Conservation (phyloP, 2,888 invertebrate species). For the Lithophane leautieri region DNA sequence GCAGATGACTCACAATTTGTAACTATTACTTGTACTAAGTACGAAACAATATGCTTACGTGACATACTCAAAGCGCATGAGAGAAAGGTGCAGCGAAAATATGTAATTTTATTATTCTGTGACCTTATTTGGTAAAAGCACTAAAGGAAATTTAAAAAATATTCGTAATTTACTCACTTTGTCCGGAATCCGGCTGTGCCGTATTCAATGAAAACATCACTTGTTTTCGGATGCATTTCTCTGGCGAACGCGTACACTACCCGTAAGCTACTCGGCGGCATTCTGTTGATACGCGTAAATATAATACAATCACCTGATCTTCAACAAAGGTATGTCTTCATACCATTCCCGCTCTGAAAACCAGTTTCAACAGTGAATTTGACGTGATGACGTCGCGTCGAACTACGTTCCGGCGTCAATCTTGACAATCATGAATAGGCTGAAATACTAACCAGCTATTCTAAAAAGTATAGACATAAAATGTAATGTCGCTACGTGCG, state of each 20-base stretch:
- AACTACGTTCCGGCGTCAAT: slow-evolving; percentile 35
- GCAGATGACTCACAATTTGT: slow-evolving; percentile 81
- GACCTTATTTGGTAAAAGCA: slow-evolving; percentile 66
- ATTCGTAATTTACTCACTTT: slow-evolving; percentile 90
- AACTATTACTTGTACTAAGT: slow-evolving; percentile 36
- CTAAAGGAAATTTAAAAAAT: slow-evolving; percentile 58
- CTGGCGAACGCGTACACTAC: slow-evolving; percentile 94
- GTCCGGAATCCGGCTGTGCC: slow-evolving; percentile 96
- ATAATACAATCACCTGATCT: slow-evolving; percentile 88
- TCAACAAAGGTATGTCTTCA: slow-evolving; percentile 66
- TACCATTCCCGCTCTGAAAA: slow-evolving; percentile 84
- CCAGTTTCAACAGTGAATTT: slow-evolving; percentile 71
- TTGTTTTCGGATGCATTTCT: slow-evolving; percentile 94
- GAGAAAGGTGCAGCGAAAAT: slow-evolving; percentile 73
- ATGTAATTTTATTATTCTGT: slow-evolving; percentile 65
- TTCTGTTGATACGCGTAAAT: slow-evolving; percentile 82
- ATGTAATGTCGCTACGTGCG: slow-evolving; percentile 35
- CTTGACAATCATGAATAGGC: slow-evolving; percentile 67
- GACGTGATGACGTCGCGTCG: slow-evolving; percentile 67
- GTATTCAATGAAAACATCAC: slow-evolving; percentile 93
- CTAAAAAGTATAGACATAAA: slow-evolving; percentile 27
- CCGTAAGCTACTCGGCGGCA: slow-evolving; percentile 91
- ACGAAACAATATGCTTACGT: slow-evolving; percentile 74
- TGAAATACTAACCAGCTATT: slow-evolving; percentile 55
- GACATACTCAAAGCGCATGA: slow-evolving; percentile 68